Evolutionary conservation across 2,888 invertebrate genomes (phyloP), one percentile per base, ranked within the genome.

Genomic region (Synanthedon andrenaeformis): DNA sequence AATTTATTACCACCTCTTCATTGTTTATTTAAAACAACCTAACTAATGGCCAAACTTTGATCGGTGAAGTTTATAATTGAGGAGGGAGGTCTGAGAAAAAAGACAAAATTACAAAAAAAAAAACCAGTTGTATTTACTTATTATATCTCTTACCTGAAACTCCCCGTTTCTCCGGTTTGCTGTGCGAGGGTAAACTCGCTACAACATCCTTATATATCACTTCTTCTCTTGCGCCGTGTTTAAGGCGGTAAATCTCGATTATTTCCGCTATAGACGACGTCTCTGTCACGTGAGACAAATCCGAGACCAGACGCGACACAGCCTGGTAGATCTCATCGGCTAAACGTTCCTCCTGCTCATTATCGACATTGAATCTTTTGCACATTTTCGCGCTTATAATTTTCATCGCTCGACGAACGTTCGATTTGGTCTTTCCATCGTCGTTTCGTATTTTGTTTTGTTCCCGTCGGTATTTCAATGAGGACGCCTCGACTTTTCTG

Each of bases 211-310:
- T 63, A 55, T 80, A 70, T 48, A 86, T 69, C 55, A 72, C 75
- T 58, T 70, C 69, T 56, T 80, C 76, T 1, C 76, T 76, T 13
- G 69, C 69, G 1, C 57, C 55, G 42, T 62, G 63, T 55, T 76
- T 73, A 56, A 65, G 76, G 10, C 78, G 69, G 53, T 79, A 74
- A 59, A 79, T 85, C 57, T 78, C 79, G 42, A 79, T 67, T 14
- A 82, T 67, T 41, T 80, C 71, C 58, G 84, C 83, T 42, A 82
- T 82, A 56, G 74, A 82, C 2, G 84, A 74, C 0, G 79, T 71
- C 35, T 85, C 83, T 23, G 63, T 58, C n/a, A 71, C 62, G 1
- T 73, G 76, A 55, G 80, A 84, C 74, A 82, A 78, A 1, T 78
- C 72, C 17, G 64, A 58, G 42, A 86, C 60, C 12, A 74, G 65